These are phyloP conservation scores for Cyphomyrmex costatus DNA, from an alignment of 1,140 invertebrate species.

Conservation along the genomic window DNA sequence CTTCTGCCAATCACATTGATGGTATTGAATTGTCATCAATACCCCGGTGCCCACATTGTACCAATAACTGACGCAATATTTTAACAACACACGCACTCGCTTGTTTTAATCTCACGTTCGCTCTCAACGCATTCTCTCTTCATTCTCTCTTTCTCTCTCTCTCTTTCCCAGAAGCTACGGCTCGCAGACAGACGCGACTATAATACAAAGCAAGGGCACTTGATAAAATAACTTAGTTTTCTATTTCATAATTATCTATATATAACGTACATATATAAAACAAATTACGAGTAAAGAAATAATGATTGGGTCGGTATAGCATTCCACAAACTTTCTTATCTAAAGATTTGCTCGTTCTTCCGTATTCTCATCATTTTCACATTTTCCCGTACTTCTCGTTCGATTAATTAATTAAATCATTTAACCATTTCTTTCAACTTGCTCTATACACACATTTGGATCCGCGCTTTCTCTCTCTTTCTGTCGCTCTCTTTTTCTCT, in stretches of 20 bases:
- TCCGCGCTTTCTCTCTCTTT: neutral
- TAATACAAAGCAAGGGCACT: constrained; percentile 87
- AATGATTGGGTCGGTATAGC: constrained; percentile 83
- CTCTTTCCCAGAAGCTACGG: constrained; percentile 83
- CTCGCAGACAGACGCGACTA: constrained; percentile 85
- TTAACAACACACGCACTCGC: constrained; percentile 76
- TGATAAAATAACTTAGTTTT: constrained; percentile 87
- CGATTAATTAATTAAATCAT: constrained; percentile 71
- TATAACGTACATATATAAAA: constrained; percentile 86
- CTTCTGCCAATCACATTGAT: constrained; percentile 81
- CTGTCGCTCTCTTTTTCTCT: neutral
- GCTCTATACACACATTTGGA: constrained; percentile 54
- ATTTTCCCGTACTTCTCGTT: constrained; percentile 55
- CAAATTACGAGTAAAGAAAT: constrained; percentile 86
- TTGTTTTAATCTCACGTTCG: constrained; percentile 66
- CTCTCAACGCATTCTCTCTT: constrained; percentile 63
- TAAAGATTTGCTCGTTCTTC: constrained; percentile 66
- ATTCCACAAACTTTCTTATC: constrained; percentile 77
- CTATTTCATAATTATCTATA: constrained; percentile 87
- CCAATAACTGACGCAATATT: constrained; percentile 82
- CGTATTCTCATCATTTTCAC: constrained; percentile 60
- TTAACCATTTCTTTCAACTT: constrained; percentile 68
- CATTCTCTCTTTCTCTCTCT: constrained; percentile 67
- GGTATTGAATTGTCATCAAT: constrained; percentile 77
- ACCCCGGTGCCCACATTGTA: constrained; percentile 79